phyloP scores from a whole-genome alignment of 2,888 invertebrate species.

The Ormyrus pomaceus region DNA sequence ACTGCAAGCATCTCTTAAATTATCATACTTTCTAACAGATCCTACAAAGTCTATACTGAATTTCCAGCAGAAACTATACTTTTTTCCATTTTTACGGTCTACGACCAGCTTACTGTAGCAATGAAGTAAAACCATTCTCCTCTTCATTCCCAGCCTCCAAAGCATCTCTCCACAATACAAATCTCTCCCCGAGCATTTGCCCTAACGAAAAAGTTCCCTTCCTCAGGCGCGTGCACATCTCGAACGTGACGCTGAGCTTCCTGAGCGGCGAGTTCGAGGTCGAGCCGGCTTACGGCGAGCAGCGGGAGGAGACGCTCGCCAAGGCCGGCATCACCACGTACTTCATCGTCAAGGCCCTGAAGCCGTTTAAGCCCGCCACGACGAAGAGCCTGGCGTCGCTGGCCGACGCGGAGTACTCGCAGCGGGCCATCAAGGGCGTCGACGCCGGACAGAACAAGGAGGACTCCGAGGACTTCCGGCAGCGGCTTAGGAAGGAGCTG shows the following conservation, averaged over 20 bases:
- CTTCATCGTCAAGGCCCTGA: constrained; percentile 91
- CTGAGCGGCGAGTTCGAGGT: constrained; percentile 94
- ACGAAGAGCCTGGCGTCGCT: constrained; percentile 71
- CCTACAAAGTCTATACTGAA: too few relatives aligned
- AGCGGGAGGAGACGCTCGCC: constrained; percentile 92
- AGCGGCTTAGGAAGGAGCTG: constrained; percentile 88
- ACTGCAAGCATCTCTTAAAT: too few relatives aligned
- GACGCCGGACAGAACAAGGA: constrained; percentile 68
- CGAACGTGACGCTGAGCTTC: constrained; percentile 91
- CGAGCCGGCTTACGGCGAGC: constrained; percentile 92
- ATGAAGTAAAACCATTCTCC: too few relatives aligned
- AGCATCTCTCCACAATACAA: too few relatives aligned
- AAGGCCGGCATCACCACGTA: constrained; percentile 94
- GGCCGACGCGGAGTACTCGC: constrained; percentile 64
- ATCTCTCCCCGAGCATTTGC: too few relatives aligned
- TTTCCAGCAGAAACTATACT: too few relatives aligned
- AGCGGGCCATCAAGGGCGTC: constrained; percentile 12
- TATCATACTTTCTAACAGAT: too few relatives aligned
- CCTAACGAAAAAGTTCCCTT: too few relatives aligned
- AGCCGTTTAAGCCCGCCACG: constrained; percentile 78
- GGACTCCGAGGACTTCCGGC: constrained; percentile 88
- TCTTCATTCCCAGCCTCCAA: too few relatives aligned
- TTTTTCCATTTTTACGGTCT: too few relatives aligned
- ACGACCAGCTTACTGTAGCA: too few relatives aligned
- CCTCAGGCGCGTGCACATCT: constrained; percentile 87